These are phyloP conservation scores for Pseudocheirus occidentalis DNA, from an alignment of 2,797 vertebrate species.

Conservation along the genomic window DNA sequence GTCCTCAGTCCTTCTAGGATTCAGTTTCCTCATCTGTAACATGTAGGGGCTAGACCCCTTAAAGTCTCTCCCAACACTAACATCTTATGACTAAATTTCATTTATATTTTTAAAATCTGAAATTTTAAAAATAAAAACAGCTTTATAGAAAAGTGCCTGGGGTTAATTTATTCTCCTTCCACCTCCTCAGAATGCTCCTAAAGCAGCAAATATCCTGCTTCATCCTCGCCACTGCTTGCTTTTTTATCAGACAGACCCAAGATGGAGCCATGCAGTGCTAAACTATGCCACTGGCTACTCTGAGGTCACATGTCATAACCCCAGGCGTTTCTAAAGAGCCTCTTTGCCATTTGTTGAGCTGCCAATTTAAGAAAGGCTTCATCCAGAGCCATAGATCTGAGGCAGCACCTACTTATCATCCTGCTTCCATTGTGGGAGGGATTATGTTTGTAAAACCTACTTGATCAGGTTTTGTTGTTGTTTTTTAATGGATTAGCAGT, in stretches of 20 bases:
- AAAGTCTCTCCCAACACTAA: neutral
- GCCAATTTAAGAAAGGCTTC: slow-evolving; percentile 37
- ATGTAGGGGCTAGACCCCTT: neutral
- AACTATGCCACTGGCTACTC: slow-evolving; percentile 62
- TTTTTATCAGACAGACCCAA: slow-evolving; percentile 51
- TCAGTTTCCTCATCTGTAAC: neutral
- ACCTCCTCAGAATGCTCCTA: slow-evolving; percentile 19
- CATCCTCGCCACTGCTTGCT: neutral
- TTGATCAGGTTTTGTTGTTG: slow-evolving; percentile 18
- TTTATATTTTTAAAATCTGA: slow-evolving; percentile 28
- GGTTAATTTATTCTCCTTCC: slow-evolving; percentile 26
- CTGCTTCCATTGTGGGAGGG: slow-evolving; percentile 35
- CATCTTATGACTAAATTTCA: slow-evolving; percentile 2
- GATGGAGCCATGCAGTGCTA: slow-evolving; percentile 40
- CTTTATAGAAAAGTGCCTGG: slow-evolving; percentile 39
- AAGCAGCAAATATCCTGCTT: neutral
- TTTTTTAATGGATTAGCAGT: slow-evolving; percentile 11
- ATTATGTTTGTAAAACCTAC: slow-evolving; percentile 55
- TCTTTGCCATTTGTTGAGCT: neutral
- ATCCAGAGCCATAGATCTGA: neutral
- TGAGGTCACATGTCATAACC: slow-evolving; percentile 54
- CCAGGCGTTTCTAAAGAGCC: slow-evolving; percentile 35
- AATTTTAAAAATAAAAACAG: neutral
- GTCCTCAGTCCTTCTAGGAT: neutral
- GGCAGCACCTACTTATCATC: neutral